Percentiles rank a stretch among this genome's conserved stretches.
phyloP scores from a whole-genome alignment of 1,140 invertebrate genomes.

The Bombus sibiricus region DNA sequence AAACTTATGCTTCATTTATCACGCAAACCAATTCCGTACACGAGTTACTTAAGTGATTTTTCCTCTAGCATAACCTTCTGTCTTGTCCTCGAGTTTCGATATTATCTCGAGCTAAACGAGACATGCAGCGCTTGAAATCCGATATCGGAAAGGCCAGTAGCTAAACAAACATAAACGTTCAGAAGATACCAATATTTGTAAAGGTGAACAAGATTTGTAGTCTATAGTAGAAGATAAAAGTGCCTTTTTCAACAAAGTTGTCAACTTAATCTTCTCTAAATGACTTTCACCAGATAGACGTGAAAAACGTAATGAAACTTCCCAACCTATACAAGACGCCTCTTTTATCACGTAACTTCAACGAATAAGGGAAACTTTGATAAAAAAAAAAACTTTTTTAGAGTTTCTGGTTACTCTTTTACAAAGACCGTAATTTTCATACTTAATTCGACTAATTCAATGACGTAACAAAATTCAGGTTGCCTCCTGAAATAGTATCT shows the following conservation, averaged over 20 bases:
- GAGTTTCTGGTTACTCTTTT: not conserved
- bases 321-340: not conserved
- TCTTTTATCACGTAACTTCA: not conserved
- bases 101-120: not conserved
- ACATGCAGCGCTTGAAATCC: not conserved
- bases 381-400: not conserved
- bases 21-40: not conserved
- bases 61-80: not conserved
- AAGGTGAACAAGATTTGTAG: not conserved
- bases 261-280: not conserved
- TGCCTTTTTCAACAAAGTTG: not conserved
- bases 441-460: not conserved
- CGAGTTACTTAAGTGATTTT: not conserved
- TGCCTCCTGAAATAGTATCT: not conserved
- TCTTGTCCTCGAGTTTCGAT: not conserved
- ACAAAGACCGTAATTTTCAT: not conserved
- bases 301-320: not conserved
- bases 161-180: not conserved
- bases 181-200: not conserved
- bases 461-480: not conserved
- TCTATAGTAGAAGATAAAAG: not conserved
- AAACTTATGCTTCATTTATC: not conserved
- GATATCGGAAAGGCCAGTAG: not conserved
- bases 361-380: not conserved
- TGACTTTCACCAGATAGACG: not conserved